A percentile compares a stretch with the other conserved stretches of the same genome.
Conservation (phyloP, 2,888 invertebrate species). For the Azorinus chamasolen region DNA sequence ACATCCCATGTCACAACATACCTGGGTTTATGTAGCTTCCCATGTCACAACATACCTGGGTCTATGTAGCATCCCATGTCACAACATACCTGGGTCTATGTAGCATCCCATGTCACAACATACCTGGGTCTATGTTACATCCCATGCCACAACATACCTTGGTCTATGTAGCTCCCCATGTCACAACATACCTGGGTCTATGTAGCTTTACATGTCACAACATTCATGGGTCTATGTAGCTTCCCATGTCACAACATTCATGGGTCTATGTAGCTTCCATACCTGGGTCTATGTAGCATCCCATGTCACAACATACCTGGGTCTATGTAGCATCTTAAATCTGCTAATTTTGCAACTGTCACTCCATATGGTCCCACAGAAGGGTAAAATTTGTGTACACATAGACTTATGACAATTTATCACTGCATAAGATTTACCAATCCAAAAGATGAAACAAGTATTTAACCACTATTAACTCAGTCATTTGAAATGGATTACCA, state of each 20-base stretch:
- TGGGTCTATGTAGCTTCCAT: slow-evolving; percentile 16
- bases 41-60: no score
- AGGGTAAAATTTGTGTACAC: slow-evolving; percentile 35
- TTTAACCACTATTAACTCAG: slow-evolving; percentile 27
- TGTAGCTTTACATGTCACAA: slow-evolving; percentile 11
- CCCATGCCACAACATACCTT: no score
- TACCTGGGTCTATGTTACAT: no score
- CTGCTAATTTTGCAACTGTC: slow-evolving; percentile 3
- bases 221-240: slow-evolving; percentile 23
- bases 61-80: no score
- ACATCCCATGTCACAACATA: no score
- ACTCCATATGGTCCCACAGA: slow-evolving; percentile 33
- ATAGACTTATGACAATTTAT: slow-evolving; percentile 51
- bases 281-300: no score
- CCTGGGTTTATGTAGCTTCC: no score
- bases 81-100: no score
- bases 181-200: no score
- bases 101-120: no score
- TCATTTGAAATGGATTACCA: slow-evolving; percentile 15
- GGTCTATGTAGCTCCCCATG: no score
- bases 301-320: no score
- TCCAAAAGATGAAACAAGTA: slow-evolving; percentile 30
- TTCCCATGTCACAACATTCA: slow-evolving; percentile 41
- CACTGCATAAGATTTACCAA: slow-evolving; percentile 34
- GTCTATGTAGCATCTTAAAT: slow-evolving; percentile 45